Base-by-base conservation (phyloP, 2,888 invertebrate genomes). In the Nipponacmea schrenckii region DNA sequence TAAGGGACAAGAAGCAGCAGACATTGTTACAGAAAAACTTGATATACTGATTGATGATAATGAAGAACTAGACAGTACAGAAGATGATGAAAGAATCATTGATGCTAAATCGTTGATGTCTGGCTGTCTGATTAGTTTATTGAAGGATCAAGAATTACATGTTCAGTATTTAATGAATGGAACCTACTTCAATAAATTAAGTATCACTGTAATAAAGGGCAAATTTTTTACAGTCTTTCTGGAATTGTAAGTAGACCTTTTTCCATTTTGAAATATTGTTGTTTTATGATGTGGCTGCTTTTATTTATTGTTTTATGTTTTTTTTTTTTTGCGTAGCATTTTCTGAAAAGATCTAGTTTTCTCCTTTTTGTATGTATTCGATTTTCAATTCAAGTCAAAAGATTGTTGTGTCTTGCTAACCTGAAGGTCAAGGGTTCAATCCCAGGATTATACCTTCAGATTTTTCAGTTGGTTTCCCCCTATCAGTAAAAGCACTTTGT, bases 121-220 rank as follows among this genome's bases (percentile, higher is more conserved):
- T 10, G 75, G 76, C 8, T 70, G 73, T 62, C 46, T 74, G 15
- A 62, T 72, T 24, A 66, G 26, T 62, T 64, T 74, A 64, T 72
- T 70, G 26, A 73, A 70, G 31, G 68, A 65, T 0, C 72, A 72
- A 46, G 62, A 67, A 44, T 67, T 74, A 64, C 56, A 65, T 4
- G 2, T 79, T 17, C 70, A 56, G n/a, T 62, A 74, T 14, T 67
- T 71, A 26, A 69, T 75, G 74, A 68, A 72, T 7, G 72, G 77
- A 27, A 46, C 72, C 62, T 78, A 76, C 72, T 75, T 74, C 63
- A 70, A 74, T 67, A 62, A 64, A 26, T 27, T 74, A 7, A 39
- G 8, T 14, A 39, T 78, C 8, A 67, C 50, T 10, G 50, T 74
- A 24, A 39, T 76, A n/a, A 69, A 56, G 39, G 74, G 74, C 20